Conservation (phyloP, 2,797 vertebrate species). For the Lutjanus campechanus region DNA sequence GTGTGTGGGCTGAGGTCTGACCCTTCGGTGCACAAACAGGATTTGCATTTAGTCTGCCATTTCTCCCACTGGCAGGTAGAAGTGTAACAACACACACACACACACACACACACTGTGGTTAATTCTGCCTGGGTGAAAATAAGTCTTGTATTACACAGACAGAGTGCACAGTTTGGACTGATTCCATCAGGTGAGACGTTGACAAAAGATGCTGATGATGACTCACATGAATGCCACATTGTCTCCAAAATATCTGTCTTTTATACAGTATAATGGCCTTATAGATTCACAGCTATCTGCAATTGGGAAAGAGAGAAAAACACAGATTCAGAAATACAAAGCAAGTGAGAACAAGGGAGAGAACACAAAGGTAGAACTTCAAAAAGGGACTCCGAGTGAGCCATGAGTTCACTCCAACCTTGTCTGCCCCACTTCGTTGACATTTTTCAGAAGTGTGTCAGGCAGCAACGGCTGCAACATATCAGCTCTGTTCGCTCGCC, state of each 20-base stretch:
- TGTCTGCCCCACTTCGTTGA: slow-evolving; percentile 65
- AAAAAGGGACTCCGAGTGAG: slow-evolving; percentile 39
- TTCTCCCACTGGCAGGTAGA: slow-evolving; percentile 36
- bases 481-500: slow-evolving; percentile 65
- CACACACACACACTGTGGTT: slow-evolving; percentile 35
- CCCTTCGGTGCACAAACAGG: slow-evolving; percentile 68
- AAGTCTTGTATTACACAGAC: slow-evolving; percentile 40
- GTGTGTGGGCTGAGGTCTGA: slow-evolving; percentile 73
- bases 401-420: slow-evolving; percentile 53
- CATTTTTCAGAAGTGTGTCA: slow-evolving; percentile 72
- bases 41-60: slow-evolving; percentile 68
- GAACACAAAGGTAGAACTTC: slow-evolving; percentile 39
- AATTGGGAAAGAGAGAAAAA: not conserved
- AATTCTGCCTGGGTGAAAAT: slow-evolving; percentile 67
- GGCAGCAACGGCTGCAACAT: slow-evolving; percentile 41
- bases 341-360: not conserved
- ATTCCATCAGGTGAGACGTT: slow-evolving; percentile 24
- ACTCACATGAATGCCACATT: slow-evolving; percentile 29
- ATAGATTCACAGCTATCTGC: slow-evolving; percentile 11
- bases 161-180: slow-evolving; percentile 28
- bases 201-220: slow-evolving; percentile 34
- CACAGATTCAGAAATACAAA: slow-evolving; percentile 14
- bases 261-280: slow-evolving; percentile 19
- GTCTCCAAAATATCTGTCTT: not conserved
- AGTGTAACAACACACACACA: slow-evolving; percentile 20